Evolutionary conservation across 92 coral and sea anemone genomes (phyloP), one percentile per base, ranked within the genome.

Genomic region (Porites lobata): DNA sequence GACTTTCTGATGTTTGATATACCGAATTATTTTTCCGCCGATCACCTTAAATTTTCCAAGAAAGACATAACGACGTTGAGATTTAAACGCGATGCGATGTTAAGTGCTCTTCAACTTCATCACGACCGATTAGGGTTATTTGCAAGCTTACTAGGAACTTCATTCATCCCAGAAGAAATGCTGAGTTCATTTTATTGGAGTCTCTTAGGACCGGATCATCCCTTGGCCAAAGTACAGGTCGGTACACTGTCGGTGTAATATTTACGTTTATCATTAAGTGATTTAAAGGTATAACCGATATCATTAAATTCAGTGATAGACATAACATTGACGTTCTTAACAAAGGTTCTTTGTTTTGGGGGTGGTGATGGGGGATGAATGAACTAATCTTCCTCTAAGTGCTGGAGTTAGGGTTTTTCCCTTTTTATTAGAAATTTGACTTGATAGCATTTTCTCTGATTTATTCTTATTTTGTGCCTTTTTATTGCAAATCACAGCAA

Each of bases 181-280:
- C 86, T 97, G n/a, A 91, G 98, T 9, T 88, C 93, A n/a, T 97
- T 97, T 78, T 98, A 97, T 77, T 97, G 99, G 99, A 82, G 94
- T 50, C 88, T 97, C 18, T 22, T 97, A 13, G 99, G 98, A 1
- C 93, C 98, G 6, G 99, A 96, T 66, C 98, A 96, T 32, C 98
- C 99, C 5, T 81, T 96, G 76, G 93, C 95, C 32, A 73, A 84
- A 73, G 87, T 64, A 22, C 79, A 84, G 87, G 87, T 84, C 5
- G 12, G 87, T 83, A 2, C 14, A 12, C 61, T 68, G 22, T 76
- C 17, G 13, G 21, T 5, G 21, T n/a, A 8, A 3, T 19, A 47
- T 72, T 72, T 53, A 13, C 8, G n/a, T 3, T 8, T 32, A 8
- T 72, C 13, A 50, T 43, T 75, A 50, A 75, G 54, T 75, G 20